phyloP scores from a whole-genome alignment of 2,113 vertebrate genomes.

The Ameiurus melas region DNA sequence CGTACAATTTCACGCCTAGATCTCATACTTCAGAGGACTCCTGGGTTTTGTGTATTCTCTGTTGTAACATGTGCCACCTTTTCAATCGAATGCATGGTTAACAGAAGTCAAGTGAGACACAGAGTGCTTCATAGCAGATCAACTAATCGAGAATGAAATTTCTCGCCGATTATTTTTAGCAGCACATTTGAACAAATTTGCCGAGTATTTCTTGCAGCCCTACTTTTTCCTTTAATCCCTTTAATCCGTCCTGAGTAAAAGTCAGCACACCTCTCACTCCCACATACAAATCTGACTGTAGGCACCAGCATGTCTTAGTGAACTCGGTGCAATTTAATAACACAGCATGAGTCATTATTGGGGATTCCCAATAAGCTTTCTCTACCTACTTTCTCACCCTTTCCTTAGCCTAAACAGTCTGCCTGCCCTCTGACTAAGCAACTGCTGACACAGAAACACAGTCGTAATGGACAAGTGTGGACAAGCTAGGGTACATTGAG shows the following conservation, averaged over 20 bases:
- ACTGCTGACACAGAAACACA: slow-evolving; percentile 24
- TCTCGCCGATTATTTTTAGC: neutral
- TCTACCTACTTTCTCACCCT: slow-evolving; percentile 42
- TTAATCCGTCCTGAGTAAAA: neutral
- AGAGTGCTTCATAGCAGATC: neutral
- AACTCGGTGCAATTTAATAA: slow-evolving; percentile 39
- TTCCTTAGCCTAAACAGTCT: slow-evolving; percentile 63
- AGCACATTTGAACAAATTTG: no score
- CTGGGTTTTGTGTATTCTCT: neutral
- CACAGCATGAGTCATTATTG: slow-evolving; percentile 35
- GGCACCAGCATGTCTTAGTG: slow-evolving; percentile 38
- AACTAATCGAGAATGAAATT: neutral
- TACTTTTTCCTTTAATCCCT: no score
- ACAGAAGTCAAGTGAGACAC: neutral
- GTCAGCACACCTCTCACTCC: slow-evolving; percentile 4
- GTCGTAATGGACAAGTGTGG: slow-evolving; percentile 3
- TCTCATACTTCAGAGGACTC: neutral
- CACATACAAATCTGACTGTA: slow-evolving; percentile 34
- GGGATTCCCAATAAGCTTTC: slow-evolving; percentile 60
- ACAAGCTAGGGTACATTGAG: slow-evolving; percentile 10
- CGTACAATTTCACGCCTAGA: no score
- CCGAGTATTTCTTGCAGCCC: neutral
- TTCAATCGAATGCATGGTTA: neutral
- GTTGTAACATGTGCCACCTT: neutral
- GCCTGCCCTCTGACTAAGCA: slow-evolving; percentile 61